Conservation (phyloP, 2,113 vertebrate species). For the Neodontobutis hainanensis region DNA sequence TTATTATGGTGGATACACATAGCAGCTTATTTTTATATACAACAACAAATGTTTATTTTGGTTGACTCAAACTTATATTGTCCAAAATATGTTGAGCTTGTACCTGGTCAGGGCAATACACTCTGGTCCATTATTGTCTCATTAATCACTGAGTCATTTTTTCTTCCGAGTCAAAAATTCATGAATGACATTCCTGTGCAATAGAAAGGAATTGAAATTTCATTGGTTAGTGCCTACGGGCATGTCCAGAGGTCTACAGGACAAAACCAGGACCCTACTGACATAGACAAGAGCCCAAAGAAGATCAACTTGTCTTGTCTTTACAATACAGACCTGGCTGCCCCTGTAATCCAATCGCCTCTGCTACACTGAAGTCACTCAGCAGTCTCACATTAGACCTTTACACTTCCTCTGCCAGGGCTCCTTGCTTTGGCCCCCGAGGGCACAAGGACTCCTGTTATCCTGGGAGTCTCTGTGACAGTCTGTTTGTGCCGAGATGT, state of each 20-base stretch:
- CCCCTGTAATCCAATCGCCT: slow-evolving; percentile 67
- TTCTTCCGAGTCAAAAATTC: slow-evolving; percentile 32
- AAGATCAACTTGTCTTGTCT: slow-evolving; percentile 52
- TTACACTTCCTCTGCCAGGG: slow-evolving; percentile 69
- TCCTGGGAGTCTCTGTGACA: slow-evolving; percentile 20
- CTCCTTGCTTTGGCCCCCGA: slow-evolving; percentile 61
- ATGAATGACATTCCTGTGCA: slow-evolving; percentile 60
- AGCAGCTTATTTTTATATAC: background rate
- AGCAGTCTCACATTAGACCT: slow-evolving; percentile 67
- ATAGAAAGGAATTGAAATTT: slow-evolving; percentile 60
- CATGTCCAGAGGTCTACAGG: slow-evolving; percentile 29
- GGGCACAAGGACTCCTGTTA: slow-evolving; percentile 31
- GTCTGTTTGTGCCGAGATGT: slow-evolving; percentile 16
- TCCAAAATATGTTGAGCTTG: background rate
- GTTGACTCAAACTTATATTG: background rate
- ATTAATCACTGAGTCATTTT: slow-evolving; percentile 7
- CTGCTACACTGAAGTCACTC: slow-evolving; percentile 65
- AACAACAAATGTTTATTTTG: background rate
- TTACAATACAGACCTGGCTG: slow-evolving; percentile 53
- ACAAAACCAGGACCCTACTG: slow-evolving; percentile 48
- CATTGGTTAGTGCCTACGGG: slow-evolving; percentile 42
- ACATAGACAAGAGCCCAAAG: slow-evolving; percentile 32
- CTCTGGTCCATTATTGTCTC: background rate
- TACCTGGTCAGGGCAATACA: background rate
- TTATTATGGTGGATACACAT: background rate